phyloP scores from a whole-genome alignment of 2,113 vertebrate species.

The Psilopogon haemacephalus region DNA sequence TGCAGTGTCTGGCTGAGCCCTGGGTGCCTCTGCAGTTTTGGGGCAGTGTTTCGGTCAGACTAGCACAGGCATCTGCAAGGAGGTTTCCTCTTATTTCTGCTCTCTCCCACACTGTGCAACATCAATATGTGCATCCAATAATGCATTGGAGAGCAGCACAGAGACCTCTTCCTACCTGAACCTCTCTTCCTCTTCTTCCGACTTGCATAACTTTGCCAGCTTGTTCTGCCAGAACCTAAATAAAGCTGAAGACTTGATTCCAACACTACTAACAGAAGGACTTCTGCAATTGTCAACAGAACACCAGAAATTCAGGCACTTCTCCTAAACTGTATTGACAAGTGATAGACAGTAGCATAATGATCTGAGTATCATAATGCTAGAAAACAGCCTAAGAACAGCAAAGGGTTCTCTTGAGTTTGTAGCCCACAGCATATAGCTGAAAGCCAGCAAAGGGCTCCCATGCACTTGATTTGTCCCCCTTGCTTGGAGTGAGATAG shows the following conservation, averaged over 20 bases:
- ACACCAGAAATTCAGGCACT: background rate
- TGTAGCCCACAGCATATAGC: background rate
- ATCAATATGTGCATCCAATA: background rate
- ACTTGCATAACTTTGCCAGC: background rate
- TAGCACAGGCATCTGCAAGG: background rate
- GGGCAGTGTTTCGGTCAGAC: background rate
- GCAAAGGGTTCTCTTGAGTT: background rate
- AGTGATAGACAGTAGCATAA: slow-evolving; percentile 16
- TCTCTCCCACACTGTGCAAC: background rate
- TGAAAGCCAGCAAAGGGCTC: background rate
- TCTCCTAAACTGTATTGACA: background rate
- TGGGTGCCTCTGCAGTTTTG: background rate
- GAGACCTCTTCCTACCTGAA: slow-evolving; percentile 1
- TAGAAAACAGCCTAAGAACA: background rate
- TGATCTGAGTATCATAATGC: background rate
- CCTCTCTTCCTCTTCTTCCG: slow-evolving; percentile 9
- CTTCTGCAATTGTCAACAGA: slow-evolving; percentile 13
- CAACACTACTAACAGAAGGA: slow-evolving; percentile 7
- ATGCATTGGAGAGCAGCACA: background rate
- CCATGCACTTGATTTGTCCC: background rate
- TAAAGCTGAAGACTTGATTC: background rate
- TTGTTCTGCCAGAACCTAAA: slow-evolving; percentile 44
- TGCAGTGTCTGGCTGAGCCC: background rate
- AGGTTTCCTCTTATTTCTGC: background rate
- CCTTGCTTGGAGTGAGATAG: background rate